Conservation (phyloP, 2,797 vertebrate species). For the Enoplosus armatus region DNA sequence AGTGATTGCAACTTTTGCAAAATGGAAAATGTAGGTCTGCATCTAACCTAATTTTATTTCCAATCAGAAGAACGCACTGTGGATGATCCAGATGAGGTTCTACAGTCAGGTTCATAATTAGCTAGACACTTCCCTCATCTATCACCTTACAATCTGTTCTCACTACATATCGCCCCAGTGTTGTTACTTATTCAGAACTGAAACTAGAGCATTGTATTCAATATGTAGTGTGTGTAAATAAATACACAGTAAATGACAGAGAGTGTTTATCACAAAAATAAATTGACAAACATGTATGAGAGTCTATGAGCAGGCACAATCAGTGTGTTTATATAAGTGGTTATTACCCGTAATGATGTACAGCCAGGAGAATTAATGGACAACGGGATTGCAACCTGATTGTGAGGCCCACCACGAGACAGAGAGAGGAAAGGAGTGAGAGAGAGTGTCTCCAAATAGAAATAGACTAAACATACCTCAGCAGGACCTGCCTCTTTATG, state of each 20-base stretch:
- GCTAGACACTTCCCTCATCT: constrained; percentile 23
- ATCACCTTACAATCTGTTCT: constrained; percentile 21
- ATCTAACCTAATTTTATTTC: constrained; percentile 62
- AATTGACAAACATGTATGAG: constrained; percentile 23
- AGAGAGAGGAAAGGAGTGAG: background rate
- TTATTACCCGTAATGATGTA: constrained; percentile 22
- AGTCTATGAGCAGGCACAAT: constrained; percentile 23
- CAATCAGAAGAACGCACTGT: constrained; percentile 43
- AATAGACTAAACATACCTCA: constrained; percentile 87
- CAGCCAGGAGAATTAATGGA: constrained; percentile 22
- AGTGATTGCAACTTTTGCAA: constrained; percentile 65
- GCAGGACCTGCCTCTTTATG: constrained; percentile 28
- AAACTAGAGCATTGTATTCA: constrained; percentile 5
- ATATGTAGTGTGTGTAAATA: constrained; percentile 23
- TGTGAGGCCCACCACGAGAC: background rate
- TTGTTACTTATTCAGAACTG: background rate
- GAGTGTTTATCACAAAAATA: constrained; percentile 27
- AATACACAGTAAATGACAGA: constrained; percentile 8
- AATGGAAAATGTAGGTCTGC: constrained; percentile 58
- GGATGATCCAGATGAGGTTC: constrained; percentile 47
- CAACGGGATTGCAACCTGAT: constrained; percentile 26
- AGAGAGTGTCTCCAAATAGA: constrained; percentile 79
- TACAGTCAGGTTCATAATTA: constrained; percentile 45
- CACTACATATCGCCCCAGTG: background rate
- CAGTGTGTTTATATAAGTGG: constrained; percentile 36